Evolutionary conservation across 2,113 vertebrate genomes (phyloP), one percentile per base, ranked within the genome.

Genomic region (Hoplias malabaricus): DNA sequence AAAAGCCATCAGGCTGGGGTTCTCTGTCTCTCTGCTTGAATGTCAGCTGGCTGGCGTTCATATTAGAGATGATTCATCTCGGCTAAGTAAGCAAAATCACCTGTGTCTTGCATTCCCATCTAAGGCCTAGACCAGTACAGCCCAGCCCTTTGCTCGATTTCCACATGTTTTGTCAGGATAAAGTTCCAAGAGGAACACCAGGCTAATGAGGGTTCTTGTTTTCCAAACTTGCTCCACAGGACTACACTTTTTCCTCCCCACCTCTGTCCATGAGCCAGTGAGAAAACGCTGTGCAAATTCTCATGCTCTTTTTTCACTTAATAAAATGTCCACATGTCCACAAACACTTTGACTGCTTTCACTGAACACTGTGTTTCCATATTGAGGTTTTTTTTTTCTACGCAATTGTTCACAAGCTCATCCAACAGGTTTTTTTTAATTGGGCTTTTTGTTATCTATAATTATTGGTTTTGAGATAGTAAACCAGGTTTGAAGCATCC

Each of bases 71-170:
- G 77, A 85, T 90, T 86, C 75, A 80, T 86, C 78, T 83, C 87
- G 86, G 84, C 83, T 75, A 56, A n/a, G 11, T 75, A 59, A 34
- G 67, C 48, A 86, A 77, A 86, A 88, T 90, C 89, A 90, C 88
- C 87, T 90, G 87, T 84, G 83, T 74, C 78, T 85, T 87, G 75
- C 84, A 82, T 88, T 91, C 84, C 84, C 84, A 83, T 88, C 83
- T 87, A 76, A 77, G 54, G 65, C 53, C 33, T 42, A 53, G 31
- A 27, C 21, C 78, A 57, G 75, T 69, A 71, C 48, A 63, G 75
- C 56, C 50, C 59, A 59, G 59, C 40, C 74, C 23, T 16, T 9
- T 38, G 34, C 75, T 85, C 76, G 84, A 78, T 86, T 91, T 89
- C 85, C 84, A 89, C 67, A 86, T 78, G 81, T 84, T 81, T 36